Base-by-base conservation (phyloP, 2,113 vertebrate genomes). In the Axis porcinus region DNA sequence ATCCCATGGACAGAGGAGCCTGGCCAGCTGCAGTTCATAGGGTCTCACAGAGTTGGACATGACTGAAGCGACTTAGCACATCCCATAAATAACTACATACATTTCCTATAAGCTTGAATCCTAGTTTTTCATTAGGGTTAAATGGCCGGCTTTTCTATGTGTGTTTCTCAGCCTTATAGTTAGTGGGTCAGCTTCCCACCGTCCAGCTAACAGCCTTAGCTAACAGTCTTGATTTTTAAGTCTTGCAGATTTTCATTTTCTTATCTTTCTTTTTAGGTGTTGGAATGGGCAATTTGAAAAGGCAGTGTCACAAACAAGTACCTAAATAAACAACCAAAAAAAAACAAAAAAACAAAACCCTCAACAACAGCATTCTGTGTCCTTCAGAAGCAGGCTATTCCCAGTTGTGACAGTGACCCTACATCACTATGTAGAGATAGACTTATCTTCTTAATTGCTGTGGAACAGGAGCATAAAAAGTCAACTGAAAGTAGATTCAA, bases 251-350 rank as follows among this genome's bases (percentile, higher is more conserved):
- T 89, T 95, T 57, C 16, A 82, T 78, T 89, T 40, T 89, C 28
- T 86, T 94, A 28, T 58, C 21, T 82, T 92, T n/a, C 11, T 15
- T 92, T 86, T 62, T 83, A 27, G 33, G 17, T 55, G 14, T 89
- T 96, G 8, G 2, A 95, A 14, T 81, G 9, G 36, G 21, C 94
- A 64, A 55, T 58, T 97, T 94, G 40, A 85, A 96, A 96, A 54
- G 17, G 3, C 4, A 74, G 36, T 74, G 36, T 81, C 86, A 94
- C 62, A 96, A 94, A 47, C 21, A 88, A 30, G 8, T 91, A 67
- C 36, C 21, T 30, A 67, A 3, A 91, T 92, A 50, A 60, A 67
- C 94, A 21, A 21, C n/a, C 74, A 89, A 90, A 14, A 60, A 9
- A 79, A 64, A 64, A 84, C 83, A 2, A 7, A 9, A n/a, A 7